These are phyloP conservation scores for Antheraea pernyi DNA, from an alignment of 1,140 invertebrate species.

Conservation along the genomic window DNA sequence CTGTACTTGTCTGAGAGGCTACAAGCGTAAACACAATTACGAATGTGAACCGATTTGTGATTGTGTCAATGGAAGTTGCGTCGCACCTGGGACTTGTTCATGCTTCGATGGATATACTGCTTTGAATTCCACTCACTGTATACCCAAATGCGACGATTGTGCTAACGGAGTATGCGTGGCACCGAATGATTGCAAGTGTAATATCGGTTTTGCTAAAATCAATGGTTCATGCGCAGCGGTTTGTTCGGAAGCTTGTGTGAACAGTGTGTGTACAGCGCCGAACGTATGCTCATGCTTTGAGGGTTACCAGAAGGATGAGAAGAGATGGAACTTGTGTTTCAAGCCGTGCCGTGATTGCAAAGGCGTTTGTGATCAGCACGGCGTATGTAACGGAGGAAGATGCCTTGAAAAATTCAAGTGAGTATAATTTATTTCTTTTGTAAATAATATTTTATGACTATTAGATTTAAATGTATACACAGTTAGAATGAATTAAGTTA, in stretches of 20 bases:
- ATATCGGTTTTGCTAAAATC: conserved; percentile 50
- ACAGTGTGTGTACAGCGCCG: conserved; percentile 77
- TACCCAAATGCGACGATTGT: conserved; percentile 46
- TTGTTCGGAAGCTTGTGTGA: conserved; percentile 75
- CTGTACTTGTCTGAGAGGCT: conserved; percentile 69
- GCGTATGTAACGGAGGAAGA: conserved; percentile 11
- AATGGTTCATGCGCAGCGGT: conserved; percentile 18
- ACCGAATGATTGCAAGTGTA: conserved; percentile 80
- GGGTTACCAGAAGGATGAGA: conserved; percentile 66
- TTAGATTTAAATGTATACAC: no score
- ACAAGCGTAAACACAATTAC: conserved; percentile 13
- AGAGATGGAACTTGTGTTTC: conserved; percentile 25
- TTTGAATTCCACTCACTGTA: conserved; percentile 28
- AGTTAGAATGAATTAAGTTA: no score
- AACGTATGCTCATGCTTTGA: conserved; percentile 76
- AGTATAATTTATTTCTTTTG: neutral
- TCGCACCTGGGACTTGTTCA: conserved; percentile 44
- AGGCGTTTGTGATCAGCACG: conserved; percentile 19
- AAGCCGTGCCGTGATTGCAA: conserved; percentile 34
- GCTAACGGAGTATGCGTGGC: conserved; percentile 79
- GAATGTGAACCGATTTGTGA: conserved; percentile 38
- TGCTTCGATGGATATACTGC: conserved; percentile 53
- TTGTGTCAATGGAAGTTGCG: conserved; percentile 34
- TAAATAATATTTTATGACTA: no score
- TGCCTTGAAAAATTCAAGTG: neutral